Percentiles rank a stretch among this genome's conserved stretches.
phyloP scores from a whole-genome alignment of 2,113 vertebrate genomes.

The Archocentrus centrarchus region DNA sequence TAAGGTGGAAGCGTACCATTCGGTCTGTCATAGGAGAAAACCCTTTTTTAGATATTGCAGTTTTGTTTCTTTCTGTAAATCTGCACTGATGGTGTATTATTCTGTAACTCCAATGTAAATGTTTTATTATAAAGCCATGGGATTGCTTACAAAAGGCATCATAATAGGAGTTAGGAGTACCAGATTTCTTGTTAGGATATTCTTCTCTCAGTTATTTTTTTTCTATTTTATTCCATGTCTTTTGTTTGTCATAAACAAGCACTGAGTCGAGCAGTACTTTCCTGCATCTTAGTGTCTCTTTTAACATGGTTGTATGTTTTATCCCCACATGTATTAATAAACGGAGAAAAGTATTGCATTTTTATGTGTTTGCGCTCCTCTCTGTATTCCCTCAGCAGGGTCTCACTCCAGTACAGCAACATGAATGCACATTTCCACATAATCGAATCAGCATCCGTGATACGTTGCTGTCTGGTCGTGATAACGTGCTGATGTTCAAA shows the following conservation, averaged over 20 bases:
- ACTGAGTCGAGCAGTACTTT: neutral
- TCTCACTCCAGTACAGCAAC: neutral
- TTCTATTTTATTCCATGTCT: neutral
- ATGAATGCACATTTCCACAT: neutral
- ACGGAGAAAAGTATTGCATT: slow-evolving; percentile 24
- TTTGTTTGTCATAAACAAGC: slow-evolving; percentile 11
- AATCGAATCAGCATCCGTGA: neutral
- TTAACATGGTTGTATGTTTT: slow-evolving; percentile 58
- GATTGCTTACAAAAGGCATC: slow-evolving; percentile 1
- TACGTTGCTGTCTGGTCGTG: neutral
- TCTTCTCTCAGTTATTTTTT: neutral
- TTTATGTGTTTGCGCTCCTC: neutral
- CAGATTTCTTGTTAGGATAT: neutral
- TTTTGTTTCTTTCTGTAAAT: slow-evolving; percentile 12
- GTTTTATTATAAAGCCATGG: slow-evolving; percentile 20
- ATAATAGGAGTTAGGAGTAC: neutral
- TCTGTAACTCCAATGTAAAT: slow-evolving; percentile 1
- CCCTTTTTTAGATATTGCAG: slow-evolving; percentile 4
- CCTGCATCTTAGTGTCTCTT: slow-evolving; percentile 22
- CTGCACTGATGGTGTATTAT: slow-evolving; percentile 40
- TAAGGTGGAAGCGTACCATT: slow-evolving; percentile 1
- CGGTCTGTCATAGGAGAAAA: neutral
- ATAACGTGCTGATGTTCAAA: neutral
- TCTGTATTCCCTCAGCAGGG: neutral
- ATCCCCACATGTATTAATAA: slow-evolving; percentile 60